These are phyloP conservation scores for Drosophila auraria DNA, from an alignment of 1,140 invertebrate genomes.

Conservation along the genomic window DNA sequence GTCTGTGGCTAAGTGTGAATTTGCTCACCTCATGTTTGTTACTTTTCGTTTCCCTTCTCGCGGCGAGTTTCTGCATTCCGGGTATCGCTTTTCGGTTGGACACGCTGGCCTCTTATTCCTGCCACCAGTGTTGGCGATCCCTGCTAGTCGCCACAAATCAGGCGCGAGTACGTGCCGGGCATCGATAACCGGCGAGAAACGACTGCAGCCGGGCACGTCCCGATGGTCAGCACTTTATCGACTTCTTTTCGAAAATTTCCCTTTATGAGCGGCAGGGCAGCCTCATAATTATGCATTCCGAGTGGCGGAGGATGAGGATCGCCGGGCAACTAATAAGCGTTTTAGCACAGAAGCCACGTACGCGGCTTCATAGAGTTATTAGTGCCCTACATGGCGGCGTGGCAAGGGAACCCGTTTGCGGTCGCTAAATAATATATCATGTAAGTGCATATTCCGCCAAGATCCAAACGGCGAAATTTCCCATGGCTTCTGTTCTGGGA, in stretches of 20 bases:
- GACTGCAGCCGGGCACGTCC: constrained; percentile 33
- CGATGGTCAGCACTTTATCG: constrained; percentile 47
- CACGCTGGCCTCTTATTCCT: constrained; percentile 25
- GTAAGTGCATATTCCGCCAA: constrained; percentile 36
- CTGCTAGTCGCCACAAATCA: constrained; percentile 51
- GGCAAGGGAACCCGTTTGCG: constrained; percentile 27
- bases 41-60: constrained; percentile 32
- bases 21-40: constrained; percentile 66
- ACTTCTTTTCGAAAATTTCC: constrained; percentile 71
- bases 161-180: constrained; percentile 52
- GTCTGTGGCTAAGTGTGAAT: constrained; percentile 68
- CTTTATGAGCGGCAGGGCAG: constrained; percentile 50
- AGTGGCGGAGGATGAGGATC: constrained; percentile 28
- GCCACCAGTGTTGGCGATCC: constrained; percentile 51
- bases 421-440: constrained; percentile 41
- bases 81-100: constrained; percentile 65
- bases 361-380: constrained; percentile 73
- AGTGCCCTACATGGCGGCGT: constrained; percentile 57
- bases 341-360: constrained; percentile 68
- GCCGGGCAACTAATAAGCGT: constrained; percentile 65
- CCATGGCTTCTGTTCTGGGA: constrained; percentile 17
- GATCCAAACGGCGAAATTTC: constrained; percentile 17
- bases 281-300: constrained; percentile 67
- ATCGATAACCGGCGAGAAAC: constrained; percentile 43
- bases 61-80: constrained; percentile 67